Base-by-base conservation (phyloP, 2,113 vertebrate genomes). In the Synchiropus splendidus region DNA sequence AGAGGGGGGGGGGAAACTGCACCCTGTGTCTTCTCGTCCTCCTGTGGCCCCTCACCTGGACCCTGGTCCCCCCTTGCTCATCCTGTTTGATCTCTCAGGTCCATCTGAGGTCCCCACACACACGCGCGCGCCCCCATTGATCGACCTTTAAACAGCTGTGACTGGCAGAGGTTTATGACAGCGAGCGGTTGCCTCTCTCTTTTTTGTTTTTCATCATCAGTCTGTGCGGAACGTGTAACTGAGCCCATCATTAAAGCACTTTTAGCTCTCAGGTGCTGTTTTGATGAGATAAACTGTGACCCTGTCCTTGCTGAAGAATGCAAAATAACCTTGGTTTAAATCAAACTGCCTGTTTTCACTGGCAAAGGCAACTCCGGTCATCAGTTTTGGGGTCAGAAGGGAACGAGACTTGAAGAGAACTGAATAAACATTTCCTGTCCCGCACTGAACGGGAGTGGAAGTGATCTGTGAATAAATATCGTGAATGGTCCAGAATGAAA, bases 11-110 rank as follows among this genome's bases (percentile, higher is more conserved):
- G 67, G 56, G 61, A 54, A 42, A 54, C 53, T 13, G 16, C 37
- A 16, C 31, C 17, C 38, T 10, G 10, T 16, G n/a, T n/a, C n/a
- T 32, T 48, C 52, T 47, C 31, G 33, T 51, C 64, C 63, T 60
- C 54, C 56, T 57, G 61, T 64, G 64, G 85, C 84, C 88, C 71
- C 88, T 92, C 90, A 93, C 90, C 91, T 94, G 92, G 85, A 87
- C 54, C 63, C 58, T 15, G 30, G 15, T 11, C 10, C 58, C 44
- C 61, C 41, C 44, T 34, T 2, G 1, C 31, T 67, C 66, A 65
- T 68, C 64, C 54, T 80, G 83, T 95, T 89, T 93, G 92, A 97
- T 95, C 91, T 94, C 89, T 94, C 92, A 86, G 89, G 89, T 87
- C 90, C 90, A 89, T 92, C 91, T 92, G 89, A 92, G 88, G 81